A percentile compares a stretch with the other conserved stretches of the same genome.
These are phyloP conservation scores for Anniella stebbinsi DNA, from an alignment of 2,797 vertebrate species.

Conservation along the genomic window DNA sequence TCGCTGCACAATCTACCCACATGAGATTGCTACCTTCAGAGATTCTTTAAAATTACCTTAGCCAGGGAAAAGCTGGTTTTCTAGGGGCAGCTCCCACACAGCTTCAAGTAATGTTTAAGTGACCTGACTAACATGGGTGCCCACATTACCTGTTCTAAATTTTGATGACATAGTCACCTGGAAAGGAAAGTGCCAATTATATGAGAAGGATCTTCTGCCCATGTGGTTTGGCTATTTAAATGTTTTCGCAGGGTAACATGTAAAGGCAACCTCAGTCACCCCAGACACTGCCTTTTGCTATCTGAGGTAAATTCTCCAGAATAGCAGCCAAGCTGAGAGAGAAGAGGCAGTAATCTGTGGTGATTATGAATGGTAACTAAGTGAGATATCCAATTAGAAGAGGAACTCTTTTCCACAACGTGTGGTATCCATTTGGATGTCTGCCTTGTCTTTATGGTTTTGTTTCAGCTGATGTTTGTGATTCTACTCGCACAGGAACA, in stretches of 20 bases:
- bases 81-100: not conserved
- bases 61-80: not conserved
- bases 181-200: not conserved
- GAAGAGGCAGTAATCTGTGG: not conserved
- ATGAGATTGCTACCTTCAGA: not conserved
- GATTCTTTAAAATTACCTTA: not conserved
- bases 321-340: not conserved
- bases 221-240: not conserved
- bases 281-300: not conserved
- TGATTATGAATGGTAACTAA: not conserved
- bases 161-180: not conserved
- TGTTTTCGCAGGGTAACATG: not conserved
- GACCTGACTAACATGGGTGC: not conserved
- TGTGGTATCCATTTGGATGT: conserved; percentile 41
- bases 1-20: not conserved
- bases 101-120: not conserved
- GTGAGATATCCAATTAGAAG: not conserved
- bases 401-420: conserved; percentile 14
- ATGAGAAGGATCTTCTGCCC: not conserved
- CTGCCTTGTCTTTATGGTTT: conserved; percentile 41
- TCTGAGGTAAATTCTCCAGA: not conserved
- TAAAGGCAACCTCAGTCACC: not conserved
- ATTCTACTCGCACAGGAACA: conserved; percentile 44
- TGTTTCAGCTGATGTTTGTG: conserved; percentile 38
- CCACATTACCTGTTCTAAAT: not conserved